These are phyloP conservation scores for Mermis nigrescens DNA, from an alignment of 2,888 invertebrate species.

Conservation along the genomic window DNA sequence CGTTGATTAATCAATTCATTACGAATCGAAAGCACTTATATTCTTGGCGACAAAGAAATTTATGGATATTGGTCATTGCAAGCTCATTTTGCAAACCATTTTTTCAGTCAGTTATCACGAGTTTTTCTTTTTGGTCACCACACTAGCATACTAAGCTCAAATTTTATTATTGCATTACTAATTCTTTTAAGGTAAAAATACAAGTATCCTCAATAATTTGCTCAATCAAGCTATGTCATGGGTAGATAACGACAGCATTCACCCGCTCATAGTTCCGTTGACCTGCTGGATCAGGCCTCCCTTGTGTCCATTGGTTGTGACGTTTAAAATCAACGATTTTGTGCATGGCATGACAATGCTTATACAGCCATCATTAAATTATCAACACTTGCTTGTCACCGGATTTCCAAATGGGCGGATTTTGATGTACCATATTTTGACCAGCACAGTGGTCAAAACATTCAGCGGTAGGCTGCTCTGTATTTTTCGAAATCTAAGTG, in stretches of 20 bases:
- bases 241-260: constrained; percentile 64
- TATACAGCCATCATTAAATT: neutral
- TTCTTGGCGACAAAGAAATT: too few species aligned
- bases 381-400: neutral
- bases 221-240: constrained; percentile 75
- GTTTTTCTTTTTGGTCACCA: too few species aligned
- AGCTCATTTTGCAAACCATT: too few species aligned
- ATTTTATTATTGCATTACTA: too few species aligned
- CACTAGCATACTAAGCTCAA: too few species aligned
- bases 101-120: too few species aligned
- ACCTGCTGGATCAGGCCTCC: constrained; percentile 55
- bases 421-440: constrained; percentile 37
- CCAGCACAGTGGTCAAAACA: constrained; percentile 58
- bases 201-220: constrained; percentile 36
- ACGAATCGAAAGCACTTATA: too few species aligned
- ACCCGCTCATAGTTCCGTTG: constrained; percentile 66
- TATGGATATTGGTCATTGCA: too few species aligned
- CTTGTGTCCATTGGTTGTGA: constrained; percentile 35
- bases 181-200: constrained; percentile 22
- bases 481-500: too few species aligned
- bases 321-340: constrained; percentile 8
- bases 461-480: constrained; percentile 50
- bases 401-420: neutral
- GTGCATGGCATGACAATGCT: neutral
- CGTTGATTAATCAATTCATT: too few species aligned